phyloP scores from a whole-genome alignment of 23 tunicate species.

The Clavelina lepadiformis region DNA sequence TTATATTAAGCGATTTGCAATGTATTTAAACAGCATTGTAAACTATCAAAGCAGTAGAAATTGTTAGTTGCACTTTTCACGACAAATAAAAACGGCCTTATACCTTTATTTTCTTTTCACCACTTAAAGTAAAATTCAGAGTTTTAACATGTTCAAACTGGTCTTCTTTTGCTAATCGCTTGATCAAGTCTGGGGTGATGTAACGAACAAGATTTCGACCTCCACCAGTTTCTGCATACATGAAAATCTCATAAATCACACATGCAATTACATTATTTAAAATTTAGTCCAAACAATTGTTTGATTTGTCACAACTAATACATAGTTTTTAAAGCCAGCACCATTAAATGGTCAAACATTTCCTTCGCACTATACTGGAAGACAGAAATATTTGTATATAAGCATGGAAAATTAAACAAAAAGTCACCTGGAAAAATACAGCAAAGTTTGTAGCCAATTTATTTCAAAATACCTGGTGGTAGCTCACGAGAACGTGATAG shows the following conservation, averaged over 20 bases:
- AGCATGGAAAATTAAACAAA: no score
- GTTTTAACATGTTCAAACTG: conserved; percentile 64
- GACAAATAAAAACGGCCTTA: no score
- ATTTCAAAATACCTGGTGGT: conserved; percentile 3
- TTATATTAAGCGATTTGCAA: no score
- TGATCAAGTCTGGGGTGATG: conserved; percentile 70
- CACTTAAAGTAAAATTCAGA: conserved; percentile 56
- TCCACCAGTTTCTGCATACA: conserved; percentile 19
- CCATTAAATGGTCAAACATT: no score
- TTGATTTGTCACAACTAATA: neutral
- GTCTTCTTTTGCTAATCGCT: conserved; percentile 67
- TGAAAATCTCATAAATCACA: neutral
- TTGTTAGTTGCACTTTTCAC: no score
- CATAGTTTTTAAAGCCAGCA: neutral
- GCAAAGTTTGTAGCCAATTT: no score
- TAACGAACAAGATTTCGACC: conserved; percentile 79
- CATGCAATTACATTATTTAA: neutral
- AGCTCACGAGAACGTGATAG: conserved; percentile 5
- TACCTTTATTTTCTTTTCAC: conserved; percentile 87
- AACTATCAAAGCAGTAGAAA: no score
- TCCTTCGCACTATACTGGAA: no score
- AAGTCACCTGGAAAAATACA: no score
- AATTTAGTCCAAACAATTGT: neutral
- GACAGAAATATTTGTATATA: no score
- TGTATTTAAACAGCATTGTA: no score